A percentile compares a stretch with the other conserved stretches of the same genome.
phyloP scores from a whole-genome alignment of 2,113 vertebrate species.

The Herpailurus yagouaroundi region DNA sequence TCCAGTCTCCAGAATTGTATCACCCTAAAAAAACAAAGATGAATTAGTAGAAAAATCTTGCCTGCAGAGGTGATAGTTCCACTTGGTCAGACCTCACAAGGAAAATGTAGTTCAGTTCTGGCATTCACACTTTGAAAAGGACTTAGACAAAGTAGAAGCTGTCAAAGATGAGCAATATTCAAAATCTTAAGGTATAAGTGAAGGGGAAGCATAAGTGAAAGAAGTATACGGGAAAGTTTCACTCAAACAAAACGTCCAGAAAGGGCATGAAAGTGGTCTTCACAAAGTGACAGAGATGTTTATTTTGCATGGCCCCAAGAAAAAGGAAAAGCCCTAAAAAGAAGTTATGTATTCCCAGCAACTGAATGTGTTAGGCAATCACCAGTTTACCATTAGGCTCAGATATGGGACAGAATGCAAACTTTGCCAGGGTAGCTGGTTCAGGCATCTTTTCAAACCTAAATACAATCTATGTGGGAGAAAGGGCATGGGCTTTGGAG shows the following conservation, averaged over 20 bases:
- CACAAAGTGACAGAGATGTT: not conserved
- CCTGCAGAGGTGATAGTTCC: not conserved
- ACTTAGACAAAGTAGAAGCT: not conserved
- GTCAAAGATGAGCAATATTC: constrained; percentile 14
- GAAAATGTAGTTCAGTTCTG: constrained; percentile 30
- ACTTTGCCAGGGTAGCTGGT: not conserved
- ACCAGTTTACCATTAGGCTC: not conserved
- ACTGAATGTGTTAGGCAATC: constrained; percentile 14
- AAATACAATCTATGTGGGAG: not conserved
- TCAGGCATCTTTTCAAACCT: not conserved
- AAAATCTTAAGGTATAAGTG: not conserved
- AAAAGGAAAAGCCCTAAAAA: constrained; percentile 3
- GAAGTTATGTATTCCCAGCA: not conserved
- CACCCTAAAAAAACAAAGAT: constrained; percentile 87
- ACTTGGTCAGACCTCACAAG: not conserved
- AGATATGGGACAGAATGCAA: not conserved
- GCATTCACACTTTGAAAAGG: constrained; percentile 38
- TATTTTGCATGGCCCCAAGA: not conserved
- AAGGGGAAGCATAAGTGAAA: not conserved
- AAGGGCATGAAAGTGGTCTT: not conserved
- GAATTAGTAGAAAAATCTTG: not conserved
- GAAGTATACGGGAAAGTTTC: not conserved
- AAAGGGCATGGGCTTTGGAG: not conserved
- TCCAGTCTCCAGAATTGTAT: constrained; percentile 91
- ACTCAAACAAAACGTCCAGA: not conserved